These are phyloP conservation scores for Coregonus clupeaformis DNA, from an alignment of 2,113 vertebrate species.

Conservation along the genomic window DNA sequence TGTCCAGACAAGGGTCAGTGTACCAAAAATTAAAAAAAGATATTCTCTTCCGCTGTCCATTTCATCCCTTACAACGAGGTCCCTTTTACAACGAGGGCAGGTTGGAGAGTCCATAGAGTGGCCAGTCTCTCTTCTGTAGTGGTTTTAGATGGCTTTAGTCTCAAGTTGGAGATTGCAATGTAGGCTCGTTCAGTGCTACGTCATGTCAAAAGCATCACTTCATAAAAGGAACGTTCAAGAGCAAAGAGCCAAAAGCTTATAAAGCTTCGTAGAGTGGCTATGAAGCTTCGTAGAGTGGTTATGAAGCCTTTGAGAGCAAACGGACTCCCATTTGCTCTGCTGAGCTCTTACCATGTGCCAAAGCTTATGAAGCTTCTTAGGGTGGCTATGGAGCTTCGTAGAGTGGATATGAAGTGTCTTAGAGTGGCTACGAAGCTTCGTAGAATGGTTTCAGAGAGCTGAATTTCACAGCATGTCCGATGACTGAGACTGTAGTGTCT, in stretches of 20 bases:
- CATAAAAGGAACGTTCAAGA: constrained; percentile 12
- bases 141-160: not conserved
- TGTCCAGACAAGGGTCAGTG: not conserved
- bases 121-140: not conserved
- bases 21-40: not conserved
- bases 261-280: not conserved
- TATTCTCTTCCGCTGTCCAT: not conserved
- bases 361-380: constrained; percentile 1
- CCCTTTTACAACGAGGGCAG: not conserved
- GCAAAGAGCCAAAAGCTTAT: not conserved
- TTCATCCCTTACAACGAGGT: not conserved
- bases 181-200: not conserved
- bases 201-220: not conserved
- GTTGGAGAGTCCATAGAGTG: not conserved
- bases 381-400: not conserved
- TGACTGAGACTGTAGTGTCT: not conserved
- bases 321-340: not conserved
- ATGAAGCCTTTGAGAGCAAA: too few relatives aligned
- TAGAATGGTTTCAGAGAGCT: too few relatives aligned
- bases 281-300: too few relatives aligned
- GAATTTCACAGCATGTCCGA: too few relatives aligned
- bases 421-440: too few relatives aligned
- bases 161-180: not conserved
- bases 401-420: constrained; percentile 5
- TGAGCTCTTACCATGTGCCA: not conserved